Evolutionary conservation across 2,113 vertebrate genomes (phyloP).

Genomic region (Rhadina sibilatrix): DNA sequence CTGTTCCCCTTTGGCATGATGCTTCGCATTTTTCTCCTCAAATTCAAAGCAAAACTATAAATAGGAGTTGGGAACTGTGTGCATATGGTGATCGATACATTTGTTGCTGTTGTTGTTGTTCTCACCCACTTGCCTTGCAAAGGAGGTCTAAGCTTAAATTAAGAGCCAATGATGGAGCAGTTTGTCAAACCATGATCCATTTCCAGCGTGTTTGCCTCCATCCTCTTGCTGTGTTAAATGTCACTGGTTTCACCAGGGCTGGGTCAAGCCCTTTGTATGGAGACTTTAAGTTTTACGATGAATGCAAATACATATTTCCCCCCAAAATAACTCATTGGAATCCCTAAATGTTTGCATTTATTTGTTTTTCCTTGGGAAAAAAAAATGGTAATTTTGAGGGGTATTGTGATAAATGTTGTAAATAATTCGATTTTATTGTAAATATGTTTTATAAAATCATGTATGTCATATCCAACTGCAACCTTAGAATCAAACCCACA

Average conservation of each 20-base stretch:
- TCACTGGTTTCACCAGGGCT: neutral
- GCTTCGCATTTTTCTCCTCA: neutral
- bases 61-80: neutral
- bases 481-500: too few relatives aligned
- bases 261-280: neutral
- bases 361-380: neutral
- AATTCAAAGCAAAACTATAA: conserved; percentile 27
- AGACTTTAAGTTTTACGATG: neutral
- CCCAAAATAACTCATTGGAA: neutral
- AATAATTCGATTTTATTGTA: too few relatives aligned
- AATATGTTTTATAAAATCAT: too few relatives aligned
- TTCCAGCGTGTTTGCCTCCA: neutral
- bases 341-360: neutral
- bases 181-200: neutral
- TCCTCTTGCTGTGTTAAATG: neutral
- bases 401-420: too few relatives aligned
- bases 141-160: neutral
- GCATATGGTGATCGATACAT: neutral
- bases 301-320: neutral
- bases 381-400: neutral
- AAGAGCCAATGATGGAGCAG: neutral
- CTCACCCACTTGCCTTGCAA: neutral
- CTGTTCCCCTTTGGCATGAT: neutral
- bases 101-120: neutral
- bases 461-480: too few relatives aligned